These are phyloP conservation scores for Aldrovandia affinis DNA, from an alignment of 2,797 vertebrate genomes.

Conservation along the genomic window DNA sequence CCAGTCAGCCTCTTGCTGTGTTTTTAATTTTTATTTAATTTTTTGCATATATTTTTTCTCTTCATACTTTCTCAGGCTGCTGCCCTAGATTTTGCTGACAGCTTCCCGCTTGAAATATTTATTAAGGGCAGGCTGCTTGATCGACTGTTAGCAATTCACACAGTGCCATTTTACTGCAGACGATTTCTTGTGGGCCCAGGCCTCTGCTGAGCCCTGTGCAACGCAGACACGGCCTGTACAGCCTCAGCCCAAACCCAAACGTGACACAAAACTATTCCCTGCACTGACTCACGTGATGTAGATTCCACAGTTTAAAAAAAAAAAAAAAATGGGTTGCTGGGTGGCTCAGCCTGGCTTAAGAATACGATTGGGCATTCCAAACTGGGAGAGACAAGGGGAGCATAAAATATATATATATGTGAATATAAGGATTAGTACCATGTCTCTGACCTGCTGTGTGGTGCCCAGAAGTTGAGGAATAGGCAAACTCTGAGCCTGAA, in stretches of 20 bases:
- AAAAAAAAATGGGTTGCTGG: too few species aligned
- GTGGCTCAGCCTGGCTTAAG: too few species aligned
- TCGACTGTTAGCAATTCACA: slow-evolving; percentile 43
- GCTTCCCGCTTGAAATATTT: slow-evolving; percentile 70
- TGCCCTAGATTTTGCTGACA: slow-evolving; percentile 67
- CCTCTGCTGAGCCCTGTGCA: neutral
- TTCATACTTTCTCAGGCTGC: slow-evolving; percentile 36
- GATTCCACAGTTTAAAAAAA: too few species aligned
- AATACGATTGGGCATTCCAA: too few species aligned
- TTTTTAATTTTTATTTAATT: slow-evolving; percentile 29
- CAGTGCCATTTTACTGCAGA: neutral
- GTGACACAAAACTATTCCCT: neutral
- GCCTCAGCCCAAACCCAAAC: neutral
- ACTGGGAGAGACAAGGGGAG: too few species aligned
- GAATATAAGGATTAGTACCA: too few species aligned
- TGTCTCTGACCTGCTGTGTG: too few species aligned
- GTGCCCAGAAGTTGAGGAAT: too few species aligned
- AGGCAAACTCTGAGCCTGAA: neutral
- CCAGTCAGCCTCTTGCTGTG: neutral
- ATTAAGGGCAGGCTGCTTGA: slow-evolving; percentile 62
- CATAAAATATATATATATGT: too few species aligned
- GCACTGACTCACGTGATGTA: too few species aligned
- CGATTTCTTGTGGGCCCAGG: neutral
- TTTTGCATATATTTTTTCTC: slow-evolving; percentile 28
- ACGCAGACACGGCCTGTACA: neutral